These are phyloP conservation scores for Notothenia rossii DNA, from an alignment of 2,113 vertebrate genomes.

Conservation along the genomic window DNA sequence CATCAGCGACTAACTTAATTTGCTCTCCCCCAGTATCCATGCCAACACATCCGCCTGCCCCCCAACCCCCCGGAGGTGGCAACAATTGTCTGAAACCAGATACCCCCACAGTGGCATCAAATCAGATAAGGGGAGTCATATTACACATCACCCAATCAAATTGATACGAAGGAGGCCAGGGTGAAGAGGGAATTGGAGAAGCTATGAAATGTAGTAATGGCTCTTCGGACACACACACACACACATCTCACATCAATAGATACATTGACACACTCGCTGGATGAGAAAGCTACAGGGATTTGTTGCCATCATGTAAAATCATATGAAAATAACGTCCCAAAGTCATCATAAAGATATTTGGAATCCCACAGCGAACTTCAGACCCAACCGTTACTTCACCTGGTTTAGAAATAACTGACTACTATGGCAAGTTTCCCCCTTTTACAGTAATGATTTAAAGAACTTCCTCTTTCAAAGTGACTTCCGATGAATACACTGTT, in stretches of 20 bases:
- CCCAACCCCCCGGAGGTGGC: conserved; percentile 78
- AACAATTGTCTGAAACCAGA: conserved; percentile 81
- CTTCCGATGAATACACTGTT: background rate
- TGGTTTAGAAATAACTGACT: conserved; percentile 20
- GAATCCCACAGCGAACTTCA: background rate
- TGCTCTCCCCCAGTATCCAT: conserved; percentile 77
- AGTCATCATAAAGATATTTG: background rate
- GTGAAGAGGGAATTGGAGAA: conserved; percentile 67
- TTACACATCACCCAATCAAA: conserved; percentile 82
- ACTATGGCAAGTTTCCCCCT: background rate
- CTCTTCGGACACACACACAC: conserved; percentile 41
- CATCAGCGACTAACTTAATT: conserved; percentile 80
- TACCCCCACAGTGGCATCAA: conserved; percentile 77
- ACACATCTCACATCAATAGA: conserved; percentile 41
- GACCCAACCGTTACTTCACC: background rate
- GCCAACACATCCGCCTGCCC: conserved; percentile 80
- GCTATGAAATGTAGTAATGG: conserved; percentile 66
- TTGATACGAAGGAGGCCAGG: conserved; percentile 68
- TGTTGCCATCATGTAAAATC: background rate
- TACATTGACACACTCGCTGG: conserved; percentile 26
- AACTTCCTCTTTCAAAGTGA: background rate
- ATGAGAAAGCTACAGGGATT: conserved; percentile 1
- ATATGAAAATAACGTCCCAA: background rate
- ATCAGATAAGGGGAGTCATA: conserved; percentile 79
- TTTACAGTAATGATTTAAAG: background rate